Evolutionary conservation across 2,113 vertebrate species (phyloP), one percentile per base, ranked within the genome.

Genomic region (Hemiprocne comata): DNA sequence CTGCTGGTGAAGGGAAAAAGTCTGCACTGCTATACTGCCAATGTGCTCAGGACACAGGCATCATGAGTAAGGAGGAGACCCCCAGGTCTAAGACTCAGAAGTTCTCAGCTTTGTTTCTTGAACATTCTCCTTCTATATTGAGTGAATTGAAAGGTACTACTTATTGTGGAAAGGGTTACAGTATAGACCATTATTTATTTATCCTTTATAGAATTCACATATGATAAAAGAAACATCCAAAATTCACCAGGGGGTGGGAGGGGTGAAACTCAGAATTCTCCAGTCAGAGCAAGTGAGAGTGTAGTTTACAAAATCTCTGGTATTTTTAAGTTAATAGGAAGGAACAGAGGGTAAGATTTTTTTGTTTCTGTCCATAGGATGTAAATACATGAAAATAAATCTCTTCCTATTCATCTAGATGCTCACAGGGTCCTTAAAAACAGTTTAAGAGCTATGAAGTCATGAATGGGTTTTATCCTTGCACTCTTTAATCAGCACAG

Each of bases 201-300:
- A 4, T 36, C 53, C 38, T 76, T n/a, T 28, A 40, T 9, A 34
- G 8, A 17, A 57, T 55, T 67, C 34, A 25, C 9, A 21, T 4
- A 0, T 23, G 24, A 58, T 31, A 78, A 54, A 92, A 76, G 24
- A 8, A 95, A 36, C 6, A 71, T 29, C 1, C 6, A 77, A 66
- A 89, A 73, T 55, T 66, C 66, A 60, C 26, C 0, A 0, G 1
- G 5, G 6, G 5, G 13, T 58, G 6, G 3, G 21, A 83, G 5
- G 3, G 1, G 19, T 77, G 10, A 38, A 60, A 61, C 14, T 67
- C n/a, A n/a, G n/a, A 62, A 6, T 64, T 71, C 38, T 82, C 48
- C 40, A 71, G 31, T 75, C 53, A 70, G 76, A 84, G 19, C 16
- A 76, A 72, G 23, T 1, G 5, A 61, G 26, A 78, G 10, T 6